Conservation (phyloP, 2,888 invertebrate species). For the Geotrupes spiniger region DNA sequence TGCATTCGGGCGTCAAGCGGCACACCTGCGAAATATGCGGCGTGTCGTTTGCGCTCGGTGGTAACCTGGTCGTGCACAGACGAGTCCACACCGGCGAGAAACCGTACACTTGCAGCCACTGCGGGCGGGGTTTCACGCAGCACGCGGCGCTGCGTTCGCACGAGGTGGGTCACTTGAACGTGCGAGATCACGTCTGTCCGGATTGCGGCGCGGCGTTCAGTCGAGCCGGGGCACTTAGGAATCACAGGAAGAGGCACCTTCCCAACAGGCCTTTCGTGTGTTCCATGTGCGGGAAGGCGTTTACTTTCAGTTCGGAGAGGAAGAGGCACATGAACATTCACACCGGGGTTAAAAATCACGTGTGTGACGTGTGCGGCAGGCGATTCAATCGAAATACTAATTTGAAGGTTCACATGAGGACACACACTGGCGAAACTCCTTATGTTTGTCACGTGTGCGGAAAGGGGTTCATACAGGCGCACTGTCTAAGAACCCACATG, state of each 20-base stretch:
- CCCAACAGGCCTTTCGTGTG: conserved; percentile 27
- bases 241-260: conserved; percentile 30
- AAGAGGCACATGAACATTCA: conserved; percentile 35
- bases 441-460: conserved; percentile 55
- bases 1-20: conserved; percentile 31
- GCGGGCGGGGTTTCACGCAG: conserved; percentile 32
- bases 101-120: conserved; percentile 32
- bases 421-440: conserved; percentile 56
- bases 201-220: conserved; percentile 31
- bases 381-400: conserved; percentile 55
- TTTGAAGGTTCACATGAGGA: conserved; percentile 53
- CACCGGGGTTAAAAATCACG: conserved; percentile 30
- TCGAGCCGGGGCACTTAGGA: conserved; percentile 27
- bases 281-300: conserved; percentile 29
- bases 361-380: conserved; percentile 54
- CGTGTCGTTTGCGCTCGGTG: conserved; percentile 27
- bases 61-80: conserved; percentile 30
- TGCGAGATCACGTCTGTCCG: conserved; percentile 28
- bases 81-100: conserved; percentile 32
- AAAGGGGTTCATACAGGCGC: conserved; percentile 55
- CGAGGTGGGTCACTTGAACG: conserved; percentile 29
- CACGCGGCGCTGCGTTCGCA: conserved; percentile 32
- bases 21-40: conserved; percentile 37
- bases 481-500: conserved; percentile 54
- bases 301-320: conserved; percentile 30